Evolutionary conservation across 2,888 invertebrate genomes (phyloP), one percentile per base, ranked within the genome.

Genomic region (Lomographa bimaculata): DNA sequence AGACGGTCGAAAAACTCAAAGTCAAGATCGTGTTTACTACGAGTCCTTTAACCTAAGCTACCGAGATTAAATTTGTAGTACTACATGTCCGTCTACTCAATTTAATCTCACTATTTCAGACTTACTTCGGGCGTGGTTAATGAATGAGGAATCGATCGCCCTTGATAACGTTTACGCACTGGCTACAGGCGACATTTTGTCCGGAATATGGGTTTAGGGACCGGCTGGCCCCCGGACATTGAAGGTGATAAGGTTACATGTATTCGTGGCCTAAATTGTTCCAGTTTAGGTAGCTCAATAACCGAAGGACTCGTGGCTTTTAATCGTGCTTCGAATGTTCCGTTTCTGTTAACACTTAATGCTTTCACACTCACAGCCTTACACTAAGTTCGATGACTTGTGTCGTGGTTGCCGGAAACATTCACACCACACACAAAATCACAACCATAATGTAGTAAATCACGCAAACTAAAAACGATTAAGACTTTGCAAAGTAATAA

Each of bases 21-120:
- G 30, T 30, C 30, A 30, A 30, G 30, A 21, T 30, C 30, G 5
- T 5, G 12, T 20, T 26, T 26, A 26, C 26, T 26, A 16, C 7
- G 25, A 14, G 7, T 25, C 25, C 7, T 25, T 12, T 10, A 12
- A 3, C 1, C 3, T 24, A 7, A 6, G n/a, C 11, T 11, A 11
- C n/a, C n/a, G 12, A 4, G 24, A 1, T 23, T 10, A n/a, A n/a
- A n/a, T n/a, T n/a, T n/a, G n/a, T n/a, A n/a, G n/a, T n/a, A n/a
- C n/a, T n/a, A n/a, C n/a, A n/a, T n/a, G n/a, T n/a, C n/a, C n/a
- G n/a, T 14, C 14, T 14, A 14, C 4, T 14, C 14, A 14, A 14
- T 14, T 14, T 14, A 14, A 14, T 2, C 14, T 14, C 14, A 14
- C 14, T 4, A 3, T 14, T 4, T 14, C n/a, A n/a, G n/a, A n/a